These are phyloP conservation scores for Volucella inanis DNA, from an alignment of 2,888 invertebrate genomes.

Conservation along the genomic window DNA sequence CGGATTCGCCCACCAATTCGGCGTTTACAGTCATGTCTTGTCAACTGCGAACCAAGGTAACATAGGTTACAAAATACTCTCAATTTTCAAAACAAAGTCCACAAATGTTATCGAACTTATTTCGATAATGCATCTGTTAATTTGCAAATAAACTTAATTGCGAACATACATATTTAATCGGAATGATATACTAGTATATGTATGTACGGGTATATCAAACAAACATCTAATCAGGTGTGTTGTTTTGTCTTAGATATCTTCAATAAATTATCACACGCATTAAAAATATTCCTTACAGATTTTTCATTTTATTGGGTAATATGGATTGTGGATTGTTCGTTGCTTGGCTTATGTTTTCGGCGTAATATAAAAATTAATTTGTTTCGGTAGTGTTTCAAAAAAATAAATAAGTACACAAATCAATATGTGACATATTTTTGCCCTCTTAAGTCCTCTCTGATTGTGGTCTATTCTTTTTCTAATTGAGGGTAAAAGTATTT, in stretches of 20 bases:
- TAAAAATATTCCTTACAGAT: constrained; percentile 20
- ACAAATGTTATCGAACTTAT: too few species aligned
- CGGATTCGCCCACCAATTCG: too few species aligned
- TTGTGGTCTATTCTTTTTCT: constrained; percentile 12
- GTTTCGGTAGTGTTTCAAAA: neutral
- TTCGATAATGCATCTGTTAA: neutral
- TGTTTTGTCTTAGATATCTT: constrained; percentile 23
- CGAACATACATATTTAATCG: constrained; percentile 2
- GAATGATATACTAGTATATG: constrained; percentile 7
- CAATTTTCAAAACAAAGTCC: too few species aligned
- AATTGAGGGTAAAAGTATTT: constrained; percentile 24
- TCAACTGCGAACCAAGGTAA: too few species aligned
- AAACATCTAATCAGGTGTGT: constrained; percentile 21
- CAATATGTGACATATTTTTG: constrained; percentile 23
- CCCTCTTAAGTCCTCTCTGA: neutral
- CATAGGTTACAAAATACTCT: too few species aligned
- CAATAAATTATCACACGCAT: constrained; percentile 8
- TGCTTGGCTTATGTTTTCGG: constrained; percentile 22
- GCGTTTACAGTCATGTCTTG: too few species aligned
- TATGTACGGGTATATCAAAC: neutral
- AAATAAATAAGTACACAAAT: constrained; percentile 14
- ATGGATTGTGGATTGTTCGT: constrained; percentile 13
- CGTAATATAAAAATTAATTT: neutral
- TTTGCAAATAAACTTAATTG: neutral
- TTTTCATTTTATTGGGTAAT: neutral